Conservation (phyloP, 2,113 vertebrate species). For the Formicarius rufipectus region DNA sequence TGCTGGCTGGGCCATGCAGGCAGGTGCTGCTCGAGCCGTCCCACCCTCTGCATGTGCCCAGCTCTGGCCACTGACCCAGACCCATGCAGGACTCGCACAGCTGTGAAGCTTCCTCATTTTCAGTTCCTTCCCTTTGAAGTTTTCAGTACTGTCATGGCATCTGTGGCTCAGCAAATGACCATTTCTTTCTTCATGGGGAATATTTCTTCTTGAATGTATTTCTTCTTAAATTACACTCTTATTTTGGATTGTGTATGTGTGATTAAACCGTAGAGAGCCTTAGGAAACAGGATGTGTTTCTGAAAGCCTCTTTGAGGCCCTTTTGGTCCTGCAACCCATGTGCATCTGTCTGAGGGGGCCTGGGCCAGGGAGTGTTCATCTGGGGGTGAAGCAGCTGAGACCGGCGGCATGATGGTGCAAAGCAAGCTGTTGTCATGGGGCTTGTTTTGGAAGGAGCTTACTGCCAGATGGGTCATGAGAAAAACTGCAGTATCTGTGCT, state of each 20-base stretch:
- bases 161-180: background rate
- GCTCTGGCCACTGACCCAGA: background rate
- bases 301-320: background rate
- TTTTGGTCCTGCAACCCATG: accelerated
- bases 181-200: background rate
- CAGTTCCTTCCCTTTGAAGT: background rate
- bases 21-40: background rate
- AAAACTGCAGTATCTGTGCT: background rate
- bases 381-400: background rate
- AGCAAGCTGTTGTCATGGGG: background rate
- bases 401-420: background rate
- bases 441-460: accelerated
- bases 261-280: background rate
- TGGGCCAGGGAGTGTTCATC: background rate
- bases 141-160: background rate
- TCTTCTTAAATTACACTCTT: background rate
- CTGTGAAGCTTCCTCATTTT: background rate
- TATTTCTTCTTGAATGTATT: background rate
- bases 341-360: background rate
- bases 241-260: background rate
- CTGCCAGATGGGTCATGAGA: background rate
- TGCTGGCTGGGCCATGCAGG: accelerated
- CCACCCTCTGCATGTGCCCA: background rate
- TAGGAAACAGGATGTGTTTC: background rate
- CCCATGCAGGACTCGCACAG: background rate